Percentiles rank a stretch among this genome's conserved stretches.
Conservation (phyloP, 2,797 vertebrate genomes). For the Tachyglossus aculeatus region DNA sequence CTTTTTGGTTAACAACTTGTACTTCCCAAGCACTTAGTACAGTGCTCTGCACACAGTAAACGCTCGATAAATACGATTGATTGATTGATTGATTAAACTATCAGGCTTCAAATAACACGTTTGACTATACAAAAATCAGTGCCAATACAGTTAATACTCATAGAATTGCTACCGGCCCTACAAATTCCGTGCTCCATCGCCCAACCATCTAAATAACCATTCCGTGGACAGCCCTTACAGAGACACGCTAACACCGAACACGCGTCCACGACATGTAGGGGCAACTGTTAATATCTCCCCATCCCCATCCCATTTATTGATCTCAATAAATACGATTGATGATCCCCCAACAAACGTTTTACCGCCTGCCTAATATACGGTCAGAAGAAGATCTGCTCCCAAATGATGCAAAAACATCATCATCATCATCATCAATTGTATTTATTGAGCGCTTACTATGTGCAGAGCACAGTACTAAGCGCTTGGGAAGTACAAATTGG, state of each 20-base stretch:
- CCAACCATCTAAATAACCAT: background rate
- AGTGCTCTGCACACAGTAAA: too few species aligned
- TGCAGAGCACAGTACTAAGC: too few species aligned
- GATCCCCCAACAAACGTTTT: constrained; percentile 10
- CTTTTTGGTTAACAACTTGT: too few species aligned
- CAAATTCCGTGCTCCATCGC: background rate
- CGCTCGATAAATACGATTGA: too few species aligned
- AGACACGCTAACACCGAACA: background rate
- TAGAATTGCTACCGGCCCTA: background rate
- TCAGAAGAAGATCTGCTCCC: background rate
- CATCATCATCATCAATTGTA: too few species aligned
- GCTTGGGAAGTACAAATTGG: too few species aligned
- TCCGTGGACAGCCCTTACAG: background rate
- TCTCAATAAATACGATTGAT: too few species aligned
- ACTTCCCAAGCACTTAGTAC: too few species aligned
- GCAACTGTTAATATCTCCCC: background rate
- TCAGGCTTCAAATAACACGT: background rate
- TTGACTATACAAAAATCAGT: background rate
- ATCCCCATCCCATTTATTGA: background rate
- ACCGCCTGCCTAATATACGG: constrained; percentile 14
- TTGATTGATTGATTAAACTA: too few species aligned
- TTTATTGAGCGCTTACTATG: too few species aligned
- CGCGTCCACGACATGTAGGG: background rate
- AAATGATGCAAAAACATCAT: too few species aligned
- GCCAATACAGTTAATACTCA: background rate